Percentiles rank a stretch among this genome's conserved stretches.
phyloP scores from a whole-genome alignment of 2,113 vertebrate genomes.

The Edolisoma coerulescens region DNA sequence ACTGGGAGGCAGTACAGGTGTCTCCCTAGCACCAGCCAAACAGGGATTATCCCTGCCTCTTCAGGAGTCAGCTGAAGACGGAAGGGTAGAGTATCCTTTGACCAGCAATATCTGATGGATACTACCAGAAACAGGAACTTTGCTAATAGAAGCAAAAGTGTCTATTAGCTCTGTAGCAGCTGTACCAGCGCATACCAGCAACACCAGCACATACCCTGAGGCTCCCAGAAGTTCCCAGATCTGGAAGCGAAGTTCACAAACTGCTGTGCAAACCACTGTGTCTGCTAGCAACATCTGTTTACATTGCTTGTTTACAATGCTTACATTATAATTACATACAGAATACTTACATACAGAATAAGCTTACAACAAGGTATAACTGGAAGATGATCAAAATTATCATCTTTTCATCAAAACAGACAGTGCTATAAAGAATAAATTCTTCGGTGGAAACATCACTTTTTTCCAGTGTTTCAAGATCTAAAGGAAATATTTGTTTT shows the following conservation, averaged over 20 bases:
- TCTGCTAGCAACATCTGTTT: not conserved
- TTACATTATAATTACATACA: too few species aligned
- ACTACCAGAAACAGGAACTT: not conserved
- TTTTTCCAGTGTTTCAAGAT: not conserved
- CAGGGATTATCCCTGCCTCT: fast-evolving
- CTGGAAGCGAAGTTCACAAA: not conserved
- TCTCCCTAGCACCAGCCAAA: not conserved
- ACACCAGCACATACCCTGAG: not conserved
- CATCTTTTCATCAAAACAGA: not conserved
- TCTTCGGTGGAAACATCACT: not conserved
- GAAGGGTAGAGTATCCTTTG: not conserved
- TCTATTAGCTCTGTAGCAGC: not conserved
- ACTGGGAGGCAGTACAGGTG: not conserved
- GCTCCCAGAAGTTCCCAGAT: not conserved
- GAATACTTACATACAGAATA: too few species aligned
- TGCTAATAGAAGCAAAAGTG: too few species aligned
- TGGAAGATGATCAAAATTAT: not conserved
- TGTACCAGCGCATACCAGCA: not conserved
- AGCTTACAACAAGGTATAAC: not conserved
- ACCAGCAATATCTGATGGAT: not conserved
- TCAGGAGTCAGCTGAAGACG: not conserved
- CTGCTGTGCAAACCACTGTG: fast-evolving
- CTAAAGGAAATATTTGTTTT: not conserved
- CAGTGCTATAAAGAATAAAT: not conserved
- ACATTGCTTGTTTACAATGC: fast-evolving